phyloP scores from a whole-genome alignment of 2,113 vertebrate genomes.

The Okapia johnstoni region DNA sequence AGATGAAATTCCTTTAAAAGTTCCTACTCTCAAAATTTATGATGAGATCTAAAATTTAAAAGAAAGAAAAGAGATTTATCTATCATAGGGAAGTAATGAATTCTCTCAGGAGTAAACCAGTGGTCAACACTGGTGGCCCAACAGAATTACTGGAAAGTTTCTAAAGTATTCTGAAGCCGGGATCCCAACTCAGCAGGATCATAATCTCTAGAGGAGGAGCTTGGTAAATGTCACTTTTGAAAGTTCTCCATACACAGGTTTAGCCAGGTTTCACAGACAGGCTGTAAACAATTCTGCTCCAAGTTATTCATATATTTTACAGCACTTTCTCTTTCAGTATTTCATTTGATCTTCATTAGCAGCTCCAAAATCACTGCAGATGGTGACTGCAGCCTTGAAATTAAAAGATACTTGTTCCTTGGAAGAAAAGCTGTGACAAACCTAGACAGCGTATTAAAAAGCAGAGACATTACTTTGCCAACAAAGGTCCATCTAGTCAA shows the following conservation, averaged over 20 bases:
- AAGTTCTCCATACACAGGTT: not conserved
- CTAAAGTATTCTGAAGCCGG: not conserved
- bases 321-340: not conserved
- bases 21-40: not conserved
- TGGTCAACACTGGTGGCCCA: not conserved
- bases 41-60: not conserved
- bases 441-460: not conserved
- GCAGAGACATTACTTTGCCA: not conserved
- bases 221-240: not conserved
- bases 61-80: not conserved
- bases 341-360: conserved; percentile 7
- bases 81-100: not conserved
- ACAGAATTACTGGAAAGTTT: not conserved
- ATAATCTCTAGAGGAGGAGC: not conserved
- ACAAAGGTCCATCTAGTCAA: not conserved
- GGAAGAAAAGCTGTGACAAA: not conserved
- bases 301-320: not conserved
- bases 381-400: not conserved
- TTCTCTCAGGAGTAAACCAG: not conserved
- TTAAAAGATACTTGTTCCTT: not conserved
- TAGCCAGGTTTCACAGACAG: not conserved
- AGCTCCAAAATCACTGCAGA: not conserved
- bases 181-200: not conserved
- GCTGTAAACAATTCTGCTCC: not conserved
- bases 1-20: not conserved